Evolutionary conservation across 1,140 invertebrate species (phyloP).

Genomic region (Philotrypesis tridentata): DNA sequence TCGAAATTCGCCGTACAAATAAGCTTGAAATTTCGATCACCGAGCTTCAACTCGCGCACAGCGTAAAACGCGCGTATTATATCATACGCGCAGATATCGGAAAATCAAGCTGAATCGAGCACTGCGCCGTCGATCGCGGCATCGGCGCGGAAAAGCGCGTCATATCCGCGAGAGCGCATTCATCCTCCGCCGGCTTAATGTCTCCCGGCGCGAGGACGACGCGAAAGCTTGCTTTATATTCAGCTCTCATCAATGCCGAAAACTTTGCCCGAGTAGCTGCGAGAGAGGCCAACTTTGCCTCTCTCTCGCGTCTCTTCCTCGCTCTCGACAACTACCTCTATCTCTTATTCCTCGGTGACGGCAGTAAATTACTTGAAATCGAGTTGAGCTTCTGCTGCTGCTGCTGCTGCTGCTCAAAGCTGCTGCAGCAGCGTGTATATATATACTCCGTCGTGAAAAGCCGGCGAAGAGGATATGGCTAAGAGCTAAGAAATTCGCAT

Average conservation of each 20-base stretch:
- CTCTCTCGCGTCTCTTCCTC: background rate
- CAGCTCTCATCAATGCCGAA: conserved; percentile 6
- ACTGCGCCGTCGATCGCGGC: background rate
- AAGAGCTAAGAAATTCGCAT: background rate
- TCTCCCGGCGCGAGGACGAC: too few relatives aligned
- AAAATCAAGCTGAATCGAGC: background rate
- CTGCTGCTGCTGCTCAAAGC: background rate
- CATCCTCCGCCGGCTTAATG: background rate
- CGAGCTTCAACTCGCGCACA: too few relatives aligned
- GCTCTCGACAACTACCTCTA: background rate
- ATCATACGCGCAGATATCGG: background rate
- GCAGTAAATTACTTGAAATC: conserved; percentile 21
- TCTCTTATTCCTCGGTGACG: background rate
- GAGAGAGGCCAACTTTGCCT: background rate
- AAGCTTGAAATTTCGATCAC: too few relatives aligned
- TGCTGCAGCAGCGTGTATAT: background rate
- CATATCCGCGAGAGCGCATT: background rate
- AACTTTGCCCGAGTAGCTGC: conserved; percentile 4
- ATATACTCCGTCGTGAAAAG: conserved; percentile 6
- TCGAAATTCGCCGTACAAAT: too few relatives aligned
- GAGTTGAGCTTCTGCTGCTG: background rate
- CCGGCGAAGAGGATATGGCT: background rate
- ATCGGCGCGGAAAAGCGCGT: background rate
- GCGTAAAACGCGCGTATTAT: too few relatives aligned
- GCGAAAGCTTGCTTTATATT: conserved; percentile 1